Evolutionary conservation across 2,113 vertebrate genomes (phyloP), one percentile per base, ranked within the genome.

Genomic region (Serilophus lunatus): DNA sequence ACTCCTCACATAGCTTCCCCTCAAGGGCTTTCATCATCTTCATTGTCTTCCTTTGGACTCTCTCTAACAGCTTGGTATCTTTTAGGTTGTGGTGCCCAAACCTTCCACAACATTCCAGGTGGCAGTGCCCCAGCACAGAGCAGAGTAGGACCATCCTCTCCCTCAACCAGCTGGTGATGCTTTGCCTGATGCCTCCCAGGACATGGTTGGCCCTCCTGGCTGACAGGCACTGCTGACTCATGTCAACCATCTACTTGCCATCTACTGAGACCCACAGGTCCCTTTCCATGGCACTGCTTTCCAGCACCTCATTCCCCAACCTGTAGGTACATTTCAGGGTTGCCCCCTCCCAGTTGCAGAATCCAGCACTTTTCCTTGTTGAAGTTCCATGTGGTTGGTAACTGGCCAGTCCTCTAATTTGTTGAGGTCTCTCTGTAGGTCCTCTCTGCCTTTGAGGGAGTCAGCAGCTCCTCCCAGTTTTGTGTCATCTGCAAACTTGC

Each of bases 101-200:
- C 25, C 25, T 61, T 25, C 60, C 25, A 38, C 60, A 29, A 40
- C 40, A 61, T 29, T 11, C 36, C 8, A 61, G 60, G 60, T 61
- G 25, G 40, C 36, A 25, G 35, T 3, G 5, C 59, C 5, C 16
- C 59, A 38, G 36, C 18, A 25, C 59, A 28, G 36, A 61, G 59
- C 59, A 61, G 17, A 61, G 24, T 2, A 2, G 57, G 57, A 61
- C 59, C 38, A 3, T 40, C 59, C 7, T 25, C 18, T 19, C 59
- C 25, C 59, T 40, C 2, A 4, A 28, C 36, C 1, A 2, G 7
- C 59, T 40, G 59, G 36, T 0, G 5, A 40, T 61, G 36, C 36
- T 40, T 26, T 61, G 11, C 25, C 36, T 61, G 59, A 40, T 40
- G 36, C 17, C 35, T 33, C 24, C 24, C 35, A 26, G 24, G 59